Percentiles rank a stretch among this genome's conserved stretches.
phyloP scores from a whole-genome alignment of 2,888 invertebrate species.

The Ectropis crepuscularia region DNA sequence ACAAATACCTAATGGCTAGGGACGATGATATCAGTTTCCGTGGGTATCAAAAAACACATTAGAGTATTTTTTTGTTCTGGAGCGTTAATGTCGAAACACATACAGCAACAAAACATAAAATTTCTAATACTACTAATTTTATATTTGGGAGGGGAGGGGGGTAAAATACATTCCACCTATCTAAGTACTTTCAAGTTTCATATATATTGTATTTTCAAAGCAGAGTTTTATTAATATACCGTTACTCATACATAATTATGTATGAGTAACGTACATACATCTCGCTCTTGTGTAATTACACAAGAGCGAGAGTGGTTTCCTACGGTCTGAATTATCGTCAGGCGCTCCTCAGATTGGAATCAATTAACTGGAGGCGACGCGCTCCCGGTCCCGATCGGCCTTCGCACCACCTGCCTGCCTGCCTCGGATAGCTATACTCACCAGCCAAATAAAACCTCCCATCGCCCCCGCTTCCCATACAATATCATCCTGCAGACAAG shows the following conservation, averaged over 20 bases:
- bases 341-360: conserved; percentile 77
- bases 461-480: conserved; percentile 4
- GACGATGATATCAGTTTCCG: no score
- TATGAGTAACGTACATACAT: no score
- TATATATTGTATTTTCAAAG: conserved; percentile 20
- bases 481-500: conserved; percentile 2
- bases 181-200: not conserved
- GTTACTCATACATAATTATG: conserved; percentile 50
- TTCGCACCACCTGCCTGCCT: conserved; percentile 73
- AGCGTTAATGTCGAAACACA: no score
- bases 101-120: no score
- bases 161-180: no score
- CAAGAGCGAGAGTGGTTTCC: conserved; percentile 49
- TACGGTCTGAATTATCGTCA: conserved; percentile 65
- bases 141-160: no score
- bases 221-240: conserved; percentile 43
- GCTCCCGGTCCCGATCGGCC: conserved; percentile 70
- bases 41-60: no score
- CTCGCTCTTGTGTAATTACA: no score
- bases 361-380: conserved; percentile 77
- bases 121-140: no score
- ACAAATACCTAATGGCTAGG: no score
- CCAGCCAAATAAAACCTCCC: conserved; percentile 26
- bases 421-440: conserved; percentile 44
- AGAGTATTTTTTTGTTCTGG: no score